Evolutionary conservation across 2,113 vertebrate species (phyloP), one percentile per base, ranked within the genome.

Genomic region (Chaetura pelagica): DNA sequence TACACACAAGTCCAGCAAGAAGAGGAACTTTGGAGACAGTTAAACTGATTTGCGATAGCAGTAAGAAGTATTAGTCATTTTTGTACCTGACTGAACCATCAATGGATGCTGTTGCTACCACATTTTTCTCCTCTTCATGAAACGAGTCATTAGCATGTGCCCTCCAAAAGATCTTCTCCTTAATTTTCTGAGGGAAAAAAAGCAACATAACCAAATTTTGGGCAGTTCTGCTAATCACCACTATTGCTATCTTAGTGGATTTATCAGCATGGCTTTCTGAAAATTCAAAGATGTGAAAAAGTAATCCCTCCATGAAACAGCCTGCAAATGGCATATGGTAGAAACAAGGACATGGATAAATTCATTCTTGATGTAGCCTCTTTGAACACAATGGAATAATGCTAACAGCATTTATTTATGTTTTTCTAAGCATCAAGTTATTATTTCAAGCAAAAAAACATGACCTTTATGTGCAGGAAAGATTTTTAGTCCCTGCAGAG

Each of bases 51-150:
- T 14, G 52, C 13, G 40, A 52, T 13, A 72, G 27, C 64, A 59
- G 6, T 74, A 51, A 61, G 27, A 87, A 73, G 7, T 9, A 38
- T 68, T 57, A 55, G 19, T 26, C 4, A 83, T 92, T 80, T 93
- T 81, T 90, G 40, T 97, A 98, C 97, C 98, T 98, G 67, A 97
- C 95, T 27, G 98, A 98, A 90, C 96, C 95, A 79, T 98, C 98
- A 12, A 58, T 9, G 46, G 98, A 98, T 76, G 97, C 96, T 24
- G 97, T 98, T 6, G 96, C 94, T 61, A 98, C 68, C 72, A 98
- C 35, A 34, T 97, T 96, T 88, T 95, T 98, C 22, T 98, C 96
- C 52, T 98, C 97, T 84, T 97, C 94, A 12, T 97, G 95, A 91
- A 97, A 57, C 40, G 98, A 83, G 48, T 85, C 89, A 89, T 94